Percentiles rank a stretch among this genome's conserved stretches.
phyloP scores from a whole-genome alignment of 2,888 invertebrate species.

The Sminthurides aquaticus region DNA sequence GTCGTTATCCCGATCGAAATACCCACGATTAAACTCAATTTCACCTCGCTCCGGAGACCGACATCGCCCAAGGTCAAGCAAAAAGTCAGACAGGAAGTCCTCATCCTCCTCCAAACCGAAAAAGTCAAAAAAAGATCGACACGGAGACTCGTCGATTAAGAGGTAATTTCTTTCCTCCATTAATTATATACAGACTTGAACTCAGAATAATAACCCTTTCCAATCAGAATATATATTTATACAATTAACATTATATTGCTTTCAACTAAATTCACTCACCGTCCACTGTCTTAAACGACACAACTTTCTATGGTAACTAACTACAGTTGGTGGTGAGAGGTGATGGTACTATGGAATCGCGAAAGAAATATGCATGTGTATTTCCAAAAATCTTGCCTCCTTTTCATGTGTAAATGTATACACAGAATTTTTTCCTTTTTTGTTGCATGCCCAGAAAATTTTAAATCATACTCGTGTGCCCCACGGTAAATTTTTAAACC shows the following conservation, averaged over 20 bases:
- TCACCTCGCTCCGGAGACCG: background rate
- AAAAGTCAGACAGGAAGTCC: background rate
- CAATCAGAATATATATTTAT: too few species aligned
- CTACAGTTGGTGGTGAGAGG: too few species aligned
- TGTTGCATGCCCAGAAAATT: background rate
- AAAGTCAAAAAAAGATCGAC: slow-evolving; percentile 6
- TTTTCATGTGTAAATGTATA: background rate
- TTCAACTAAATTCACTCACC: too few species aligned
- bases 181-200: too few species aligned
- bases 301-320: too few species aligned
- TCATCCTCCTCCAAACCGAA: background rate
- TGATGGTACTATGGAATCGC: too few species aligned
- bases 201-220: too few species aligned
- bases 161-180: too few species aligned
- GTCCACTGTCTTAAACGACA: too few species aligned
- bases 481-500: background rate
- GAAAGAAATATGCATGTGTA: too few species aligned
- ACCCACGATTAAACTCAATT: background rate
- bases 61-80: background rate
- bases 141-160: background rate
- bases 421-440: background rate
- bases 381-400: too few species aligned
- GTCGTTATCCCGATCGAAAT: background rate
- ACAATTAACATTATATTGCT: too few species aligned
- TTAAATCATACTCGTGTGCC: background rate